Percentiles rank a stretch among this genome's conserved stretches.
These are phyloP conservation scores for Rachycentron canadum DNA, from an alignment of 2,797 vertebrate species.

Conservation along the genomic window DNA sequence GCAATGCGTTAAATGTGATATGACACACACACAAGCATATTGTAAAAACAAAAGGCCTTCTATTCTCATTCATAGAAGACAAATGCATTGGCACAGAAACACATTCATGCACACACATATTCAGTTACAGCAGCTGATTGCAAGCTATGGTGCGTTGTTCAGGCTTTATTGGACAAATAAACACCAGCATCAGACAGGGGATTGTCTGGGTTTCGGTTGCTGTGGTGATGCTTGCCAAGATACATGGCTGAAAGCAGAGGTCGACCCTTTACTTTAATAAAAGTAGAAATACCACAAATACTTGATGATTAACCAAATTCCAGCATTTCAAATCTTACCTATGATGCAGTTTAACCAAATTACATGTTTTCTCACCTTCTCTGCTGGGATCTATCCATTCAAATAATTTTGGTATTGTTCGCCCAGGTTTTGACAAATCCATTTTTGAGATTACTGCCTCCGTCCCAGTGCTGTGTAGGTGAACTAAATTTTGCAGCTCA, in stretches of 20 bases:
- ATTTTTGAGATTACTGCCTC: slow-evolving; percentile 1
- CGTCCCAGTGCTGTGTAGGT: neutral
- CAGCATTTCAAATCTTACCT: slow-evolving; percentile 9
- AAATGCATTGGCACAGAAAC: slow-evolving; percentile 32
- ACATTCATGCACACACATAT: slow-evolving; percentile 38
- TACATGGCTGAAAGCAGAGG: slow-evolving; percentile 17
- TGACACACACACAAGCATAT: slow-evolving; percentile 49
- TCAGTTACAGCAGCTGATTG: slow-evolving; percentile 63
- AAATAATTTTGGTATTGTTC: neutral
- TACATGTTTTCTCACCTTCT: neutral
- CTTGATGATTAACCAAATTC: neutral
- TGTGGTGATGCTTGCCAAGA: slow-evolving; percentile 63
- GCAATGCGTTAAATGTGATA: slow-evolving; percentile 54
- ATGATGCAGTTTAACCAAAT: neutral
- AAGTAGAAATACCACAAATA: slow-evolving; percentile 18
- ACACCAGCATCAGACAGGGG: slow-evolving; percentile 44
- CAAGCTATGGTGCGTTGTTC: slow-evolving; percentile 46
- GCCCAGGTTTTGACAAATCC: neutral
- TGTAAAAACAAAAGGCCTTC: slow-evolving; percentile 18
- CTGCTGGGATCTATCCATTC: neutral
- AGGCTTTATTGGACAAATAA: slow-evolving; percentile 72
- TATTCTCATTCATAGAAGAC: slow-evolving; percentile 46
- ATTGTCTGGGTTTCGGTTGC: slow-evolving; percentile 70
- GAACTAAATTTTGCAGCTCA: slow-evolving; percentile 9
- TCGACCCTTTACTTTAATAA: slow-evolving; percentile 15